Evolutionary conservation across 1,140 invertebrate genomes (phyloP).

Genomic region (Drosophila ananassae): DNA sequence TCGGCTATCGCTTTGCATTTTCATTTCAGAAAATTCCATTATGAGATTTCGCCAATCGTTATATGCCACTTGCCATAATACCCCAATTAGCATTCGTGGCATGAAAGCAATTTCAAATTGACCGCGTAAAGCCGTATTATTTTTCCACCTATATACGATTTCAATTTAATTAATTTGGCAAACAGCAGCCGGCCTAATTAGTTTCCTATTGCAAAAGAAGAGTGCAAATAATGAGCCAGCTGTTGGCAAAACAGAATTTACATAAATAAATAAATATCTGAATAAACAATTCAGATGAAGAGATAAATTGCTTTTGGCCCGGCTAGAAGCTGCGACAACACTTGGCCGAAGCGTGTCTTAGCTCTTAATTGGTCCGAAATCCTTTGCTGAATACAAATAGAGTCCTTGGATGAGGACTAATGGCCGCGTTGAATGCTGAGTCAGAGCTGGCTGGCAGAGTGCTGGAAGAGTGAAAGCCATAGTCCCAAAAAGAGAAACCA

Average conservation of each 20-base stretch:
- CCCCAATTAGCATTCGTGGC: constrained; percentile 23
- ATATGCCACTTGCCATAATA: constrained; percentile 21
- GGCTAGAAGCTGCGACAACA: constrained; percentile 6
- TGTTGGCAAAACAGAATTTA: constrained; percentile 24
- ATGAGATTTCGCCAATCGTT: constrained; percentile 22
- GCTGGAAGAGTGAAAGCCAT: not conserved
- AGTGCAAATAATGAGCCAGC: constrained; percentile 15
- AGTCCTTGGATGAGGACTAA: constrained; percentile 2
- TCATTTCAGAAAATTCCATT: constrained; percentile 12
- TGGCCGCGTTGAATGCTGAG: constrained; percentile 1
- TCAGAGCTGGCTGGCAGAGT: not conserved
- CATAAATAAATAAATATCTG: constrained; percentile 44
- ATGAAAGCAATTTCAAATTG: constrained; percentile 8
- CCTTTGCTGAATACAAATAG: constrained; percentile 11
- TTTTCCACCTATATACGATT: constrained; percentile 4
- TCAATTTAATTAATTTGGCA: constrained; percentile 14
- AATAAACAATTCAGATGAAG: constrained; percentile 20
- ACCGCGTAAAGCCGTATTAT: constrained; percentile 3
- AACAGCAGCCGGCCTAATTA: constrained; percentile 25
- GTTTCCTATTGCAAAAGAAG: constrained; percentile 23
- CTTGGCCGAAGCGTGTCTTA: constrained; percentile 12
- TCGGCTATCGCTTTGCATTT: not conserved
- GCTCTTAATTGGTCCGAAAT: constrained; percentile 8
- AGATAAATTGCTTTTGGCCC: constrained; percentile 18
- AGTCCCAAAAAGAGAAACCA: constrained; percentile 10